These are phyloP conservation scores for Holocentrus rufus DNA, from an alignment of 2,797 vertebrate species.

Conservation along the genomic window DNA sequence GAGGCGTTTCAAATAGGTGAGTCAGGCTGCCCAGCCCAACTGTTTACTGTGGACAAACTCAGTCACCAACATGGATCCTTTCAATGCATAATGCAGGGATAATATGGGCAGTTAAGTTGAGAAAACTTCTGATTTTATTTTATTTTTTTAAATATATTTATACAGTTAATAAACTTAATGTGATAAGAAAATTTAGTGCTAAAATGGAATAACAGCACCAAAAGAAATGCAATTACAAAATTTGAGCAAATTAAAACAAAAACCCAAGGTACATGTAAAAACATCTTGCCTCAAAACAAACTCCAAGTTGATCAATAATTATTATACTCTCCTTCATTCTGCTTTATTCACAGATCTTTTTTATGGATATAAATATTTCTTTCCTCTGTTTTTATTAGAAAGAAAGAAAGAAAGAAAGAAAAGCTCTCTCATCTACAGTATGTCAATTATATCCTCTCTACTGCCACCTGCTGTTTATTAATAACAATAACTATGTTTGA, in stretches of 20 bases:
- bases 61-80: background rate
- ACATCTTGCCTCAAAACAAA: no score
- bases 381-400: background rate
- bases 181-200: no score
- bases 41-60: constrained; percentile 3
- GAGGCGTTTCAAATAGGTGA: constrained; percentile 8
- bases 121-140: background rate
- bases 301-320: no score
- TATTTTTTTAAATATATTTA: no score
- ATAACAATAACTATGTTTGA: background rate
- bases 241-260: no score
- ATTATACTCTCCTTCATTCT: no score
- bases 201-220: constrained; percentile 32
- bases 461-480: constrained; percentile 19
- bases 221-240: no score
- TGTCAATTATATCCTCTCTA: constrained; percentile 24
- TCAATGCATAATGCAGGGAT: background rate
- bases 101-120: background rate
- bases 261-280: no score
- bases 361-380: no score
- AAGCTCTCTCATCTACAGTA: background rate
- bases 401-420: constrained; percentile 8
- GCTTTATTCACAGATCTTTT: no score
- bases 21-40: constrained; percentile 6
- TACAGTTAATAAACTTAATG: no score